A percentile compares a stretch with the other conserved stretches of the same genome.
phyloP scores from a whole-genome alignment of 2,797 vertebrate genomes.

The Gallinago stenura region DNA sequence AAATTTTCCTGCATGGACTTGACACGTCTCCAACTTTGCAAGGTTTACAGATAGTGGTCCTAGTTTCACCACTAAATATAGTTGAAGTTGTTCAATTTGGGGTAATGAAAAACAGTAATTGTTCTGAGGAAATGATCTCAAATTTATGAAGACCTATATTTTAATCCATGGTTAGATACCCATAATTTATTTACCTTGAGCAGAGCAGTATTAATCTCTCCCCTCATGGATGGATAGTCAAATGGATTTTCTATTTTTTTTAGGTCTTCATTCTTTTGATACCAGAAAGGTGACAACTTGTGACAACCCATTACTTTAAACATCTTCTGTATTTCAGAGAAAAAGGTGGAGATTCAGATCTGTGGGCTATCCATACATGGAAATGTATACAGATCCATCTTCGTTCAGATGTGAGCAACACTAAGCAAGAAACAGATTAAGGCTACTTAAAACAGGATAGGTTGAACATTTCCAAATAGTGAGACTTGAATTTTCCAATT shows the following conservation, averaged over 20 bases:
- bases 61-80: not conserved
- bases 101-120: not conserved
- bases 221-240: not conserved
- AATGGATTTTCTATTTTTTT: slow-evolving; percentile 33
- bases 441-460: not conserved
- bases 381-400: not conserved
- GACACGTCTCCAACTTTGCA: not conserved
- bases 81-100: not conserved
- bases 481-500: not conserved
- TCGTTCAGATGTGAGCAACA: not conserved
- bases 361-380: not conserved
- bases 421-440: not conserved
- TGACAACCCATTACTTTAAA: not conserved
- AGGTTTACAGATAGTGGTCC: not conserved
- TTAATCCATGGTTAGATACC: not conserved
- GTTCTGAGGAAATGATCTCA: not conserved
- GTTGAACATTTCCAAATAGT: not conserved
- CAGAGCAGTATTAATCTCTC: slow-evolving; percentile 11
- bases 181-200: slow-evolving; percentile 7
- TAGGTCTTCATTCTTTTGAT: not conserved
- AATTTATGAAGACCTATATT: not conserved
- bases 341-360: not conserved
- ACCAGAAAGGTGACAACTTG: not conserved
- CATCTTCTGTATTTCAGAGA: not conserved
- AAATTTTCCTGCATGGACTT: not conserved